Evolutionary conservation across 2,888 invertebrate species (phyloP).

Genomic region (Caenorhabditis doughertyi): DNA sequence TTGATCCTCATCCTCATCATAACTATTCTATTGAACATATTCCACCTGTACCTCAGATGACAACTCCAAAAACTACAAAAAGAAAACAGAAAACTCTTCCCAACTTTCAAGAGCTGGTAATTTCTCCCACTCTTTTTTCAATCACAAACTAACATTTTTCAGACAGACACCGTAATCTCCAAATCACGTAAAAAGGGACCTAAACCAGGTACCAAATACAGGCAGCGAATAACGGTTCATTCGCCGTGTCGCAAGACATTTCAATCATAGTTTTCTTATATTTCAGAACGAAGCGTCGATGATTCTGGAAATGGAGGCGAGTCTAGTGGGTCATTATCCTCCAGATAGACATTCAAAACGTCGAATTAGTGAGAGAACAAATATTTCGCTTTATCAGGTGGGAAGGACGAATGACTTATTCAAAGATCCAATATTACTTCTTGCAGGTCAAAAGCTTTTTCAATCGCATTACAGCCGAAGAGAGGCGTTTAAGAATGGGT

Average conservation of each 20-base stretch:
- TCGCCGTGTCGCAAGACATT: constrained; percentile 23
- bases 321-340: constrained; percentile 5
- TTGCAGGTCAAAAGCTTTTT: constrained; percentile 50
- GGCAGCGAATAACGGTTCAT: constrained; percentile 56
- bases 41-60: background rate
- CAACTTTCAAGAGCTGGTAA: constrained; percentile 20
- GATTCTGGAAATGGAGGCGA: constrained; percentile 18
- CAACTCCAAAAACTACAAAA: background rate
- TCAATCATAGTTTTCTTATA: constrained; percentile 13
- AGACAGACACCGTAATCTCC: background rate
- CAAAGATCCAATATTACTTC: no score
- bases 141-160: background rate
- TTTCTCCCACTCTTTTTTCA: no score
- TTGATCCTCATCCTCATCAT: constrained; percentile 14
- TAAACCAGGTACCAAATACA: constrained; percentile 52
- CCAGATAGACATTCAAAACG: constrained; percentile 30
- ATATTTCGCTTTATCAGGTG: constrained; percentile 51
- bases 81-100: background rate
- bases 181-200: constrained; percentile 42
- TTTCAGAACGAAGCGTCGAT: constrained; percentile 37
- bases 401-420: no score
- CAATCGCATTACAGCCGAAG: constrained; percentile 40
- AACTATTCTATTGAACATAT: background rate
- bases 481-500: constrained; percentile 9
- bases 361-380: constrained; percentile 31